Conservation (phyloP, 2,888 invertebrate species). For the Scaptomyza reducta region DNA sequence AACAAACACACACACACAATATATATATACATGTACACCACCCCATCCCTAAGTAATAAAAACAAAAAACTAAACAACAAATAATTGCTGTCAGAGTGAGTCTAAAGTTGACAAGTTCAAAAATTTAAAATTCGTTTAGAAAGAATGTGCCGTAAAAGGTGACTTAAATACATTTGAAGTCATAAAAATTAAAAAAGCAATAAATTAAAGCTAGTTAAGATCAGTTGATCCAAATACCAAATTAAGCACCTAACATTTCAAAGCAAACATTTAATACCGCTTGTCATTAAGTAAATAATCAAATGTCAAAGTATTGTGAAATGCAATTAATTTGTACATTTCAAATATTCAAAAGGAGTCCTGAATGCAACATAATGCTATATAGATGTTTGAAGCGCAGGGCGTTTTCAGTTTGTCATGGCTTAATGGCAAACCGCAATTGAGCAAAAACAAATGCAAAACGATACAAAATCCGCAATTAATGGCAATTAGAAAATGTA, state of each 20-base stretch:
- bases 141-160: neutral
- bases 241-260: neutral
- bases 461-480: slow-evolving; percentile 54
- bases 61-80: slow-evolving; percentile 17
- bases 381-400: neutral
- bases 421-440: slow-evolving; percentile 42
- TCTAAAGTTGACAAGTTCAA: slow-evolving; percentile 19
- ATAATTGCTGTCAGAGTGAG: slow-evolving; percentile 15
- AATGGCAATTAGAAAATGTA: slow-evolving; percentile 61
- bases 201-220: no score
- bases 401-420: slow-evolving; percentile 26
- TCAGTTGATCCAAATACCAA: neutral
- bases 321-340: neutral
- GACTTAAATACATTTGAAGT: neutral
- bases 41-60: neutral
- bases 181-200: no score
- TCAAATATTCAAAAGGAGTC: slow-evolving; percentile 2
- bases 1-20: slow-evolving; percentile 15
- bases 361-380: slow-evolving; percentile 14
- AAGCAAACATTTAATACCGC: neutral
- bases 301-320: neutral
- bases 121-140: neutral
- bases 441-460: slow-evolving; percentile 41
- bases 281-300: neutral
- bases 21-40: neutral